Base-by-base conservation (phyloP, 2,113 vertebrate species). In the Scomber scombrus region DNA sequence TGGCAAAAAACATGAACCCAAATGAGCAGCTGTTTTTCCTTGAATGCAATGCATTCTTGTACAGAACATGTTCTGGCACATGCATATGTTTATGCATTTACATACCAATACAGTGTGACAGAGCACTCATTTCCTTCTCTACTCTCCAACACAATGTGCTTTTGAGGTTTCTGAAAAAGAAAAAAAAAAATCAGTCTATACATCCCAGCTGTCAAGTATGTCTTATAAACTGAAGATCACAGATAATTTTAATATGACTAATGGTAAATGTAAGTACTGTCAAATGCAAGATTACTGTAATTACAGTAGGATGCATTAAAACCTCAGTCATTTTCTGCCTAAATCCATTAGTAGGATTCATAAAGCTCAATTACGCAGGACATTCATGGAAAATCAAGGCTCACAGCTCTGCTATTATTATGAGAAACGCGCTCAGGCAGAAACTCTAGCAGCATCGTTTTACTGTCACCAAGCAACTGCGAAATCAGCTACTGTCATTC, bases 401-500 rank as follows among this genome's bases (percentile, higher is more conserved):
- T 58, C 23, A 49, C 23, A 49, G 57, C 31, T 2, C 18, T 62
- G 19, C 45, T 65, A 75, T 75, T 50, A 34, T 55, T 56, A 45
- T 47, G 46, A 83, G 46, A 54, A 65, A 60, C 6, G 26, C 21
- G 18, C 54, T 64, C 11, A 9, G 50, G 19, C 13, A 71, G 54
- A 65, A 74, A 55, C 50, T 26, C 23, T 64, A 50, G 46, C 26
- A 16, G 18, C 18, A 5, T 40, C 34, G 21, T 58, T 70, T n/a
- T 3, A 51, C 57, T 60, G 74, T 77, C 85, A 77, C 63, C 19
- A 73, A 57, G 72, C 76, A 73, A 84, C 72, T n/a, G 66, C 49
- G 29, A 52, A 78, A 63, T 46, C 9, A 16, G 52, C 29, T 52
- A 52, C 43, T 57, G 26, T 78, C 77, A 65, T 54, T 81, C 77